Evolutionary conservation across 2,888 invertebrate species (phyloP).

Genomic region (Eupithecia insigniata): DNA sequence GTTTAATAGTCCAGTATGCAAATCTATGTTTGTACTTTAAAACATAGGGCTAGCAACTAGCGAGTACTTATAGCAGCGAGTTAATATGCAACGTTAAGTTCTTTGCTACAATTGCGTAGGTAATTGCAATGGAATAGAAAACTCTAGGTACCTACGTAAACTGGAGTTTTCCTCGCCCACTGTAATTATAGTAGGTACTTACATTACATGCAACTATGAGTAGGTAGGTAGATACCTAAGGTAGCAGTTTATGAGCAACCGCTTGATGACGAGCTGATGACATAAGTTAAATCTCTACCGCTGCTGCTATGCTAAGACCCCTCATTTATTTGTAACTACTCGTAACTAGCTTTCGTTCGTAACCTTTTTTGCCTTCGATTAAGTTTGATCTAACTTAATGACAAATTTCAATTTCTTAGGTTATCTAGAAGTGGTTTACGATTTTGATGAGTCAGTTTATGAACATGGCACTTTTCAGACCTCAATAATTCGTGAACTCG

Average conservation of each 20-base stretch:
- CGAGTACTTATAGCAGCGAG: no score
- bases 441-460: no score
- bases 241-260: conserved; percentile 24
- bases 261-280: conserved; percentile 20
- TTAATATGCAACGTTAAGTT: not conserved
- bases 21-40: not conserved
- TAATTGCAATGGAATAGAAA: not conserved
- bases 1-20: not conserved
- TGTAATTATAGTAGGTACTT: not conserved
- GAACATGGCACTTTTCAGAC: no score
- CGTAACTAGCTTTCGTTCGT: not conserved
- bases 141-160: not conserved
- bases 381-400: no score
- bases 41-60: not conserved
- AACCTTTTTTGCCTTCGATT: no score
- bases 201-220: not conserved
- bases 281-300: conserved; percentile 13
- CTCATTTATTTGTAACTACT: not conserved
- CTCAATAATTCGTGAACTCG: no score
- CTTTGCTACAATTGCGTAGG: not conserved
- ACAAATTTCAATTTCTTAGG: no score
- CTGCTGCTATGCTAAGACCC: not conserved
- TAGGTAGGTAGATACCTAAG: not conserved
- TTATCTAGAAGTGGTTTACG: no score
- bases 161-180: not conserved